Conservation (phyloP, 2,888 invertebrate species). For the Anagyrus pseudococci region DNA sequence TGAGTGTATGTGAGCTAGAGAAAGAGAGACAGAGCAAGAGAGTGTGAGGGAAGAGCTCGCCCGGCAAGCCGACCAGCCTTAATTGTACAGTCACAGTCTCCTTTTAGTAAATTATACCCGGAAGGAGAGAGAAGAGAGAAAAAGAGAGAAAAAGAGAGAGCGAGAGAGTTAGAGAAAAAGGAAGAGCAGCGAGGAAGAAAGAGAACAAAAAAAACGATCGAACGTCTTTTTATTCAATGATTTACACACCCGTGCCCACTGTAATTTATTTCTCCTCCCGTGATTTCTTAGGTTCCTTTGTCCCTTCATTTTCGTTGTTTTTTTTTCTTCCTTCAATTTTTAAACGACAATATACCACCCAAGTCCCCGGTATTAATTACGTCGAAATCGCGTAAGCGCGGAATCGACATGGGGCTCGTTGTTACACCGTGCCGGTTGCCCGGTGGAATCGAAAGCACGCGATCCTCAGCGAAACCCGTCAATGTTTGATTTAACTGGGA, state of each 20-base stretch:
- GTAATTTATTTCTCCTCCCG: conserved; percentile 4
- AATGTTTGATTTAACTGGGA: conserved; percentile 4
- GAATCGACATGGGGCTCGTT: too few relatives aligned
- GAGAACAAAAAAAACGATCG: too few relatives aligned
- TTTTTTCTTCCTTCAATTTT: conserved; percentile 1
- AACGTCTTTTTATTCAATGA: not conserved
- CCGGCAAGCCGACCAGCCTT: conserved; percentile 18
- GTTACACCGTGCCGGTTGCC: too few relatives aligned
- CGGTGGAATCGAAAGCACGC: not conserved
- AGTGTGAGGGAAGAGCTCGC: not conserved
- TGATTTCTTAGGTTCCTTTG: conserved; percentile 14
- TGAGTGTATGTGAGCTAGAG: too few relatives aligned
- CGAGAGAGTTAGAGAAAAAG: too few relatives aligned
- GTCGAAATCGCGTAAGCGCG: too few relatives aligned
- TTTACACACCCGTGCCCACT: not conserved
- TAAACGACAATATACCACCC: not conserved
- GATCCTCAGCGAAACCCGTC: too few relatives aligned
- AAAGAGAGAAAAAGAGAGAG: too few relatives aligned
- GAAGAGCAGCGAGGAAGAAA: too few relatives aligned
- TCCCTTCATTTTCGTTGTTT: conserved; percentile 11
- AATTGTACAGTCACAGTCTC: conserved; percentile 41
- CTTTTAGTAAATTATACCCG: conserved; percentile 32
- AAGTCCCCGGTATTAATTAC: not conserved
- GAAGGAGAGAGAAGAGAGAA: conserved; percentile 28
- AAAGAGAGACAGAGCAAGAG: not conserved